phyloP scores from a whole-genome alignment of 2,113 vertebrate genomes.

The Leptobrachium leishanense region DNA sequence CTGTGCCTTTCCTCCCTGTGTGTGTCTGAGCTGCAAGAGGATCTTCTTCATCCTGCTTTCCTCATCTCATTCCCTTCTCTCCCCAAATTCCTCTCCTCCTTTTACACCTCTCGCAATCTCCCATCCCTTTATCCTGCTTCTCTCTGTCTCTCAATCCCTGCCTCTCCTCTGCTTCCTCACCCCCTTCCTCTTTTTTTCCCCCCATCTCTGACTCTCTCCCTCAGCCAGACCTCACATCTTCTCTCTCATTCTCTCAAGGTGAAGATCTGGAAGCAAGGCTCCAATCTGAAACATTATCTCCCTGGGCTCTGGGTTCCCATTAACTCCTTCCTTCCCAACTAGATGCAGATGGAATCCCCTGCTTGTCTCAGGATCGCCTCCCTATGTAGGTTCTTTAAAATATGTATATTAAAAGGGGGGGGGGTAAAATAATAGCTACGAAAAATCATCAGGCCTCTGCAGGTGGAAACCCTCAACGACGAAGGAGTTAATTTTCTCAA shows the following conservation, averaged over 20 bases:
- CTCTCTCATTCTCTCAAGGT: not conserved
- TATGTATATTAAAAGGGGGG: not conserved
- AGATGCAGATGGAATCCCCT: not conserved
- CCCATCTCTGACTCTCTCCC: slow-evolving; percentile 23
- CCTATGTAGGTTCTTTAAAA: not conserved
- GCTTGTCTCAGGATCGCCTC: too few species aligned
- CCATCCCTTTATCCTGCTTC: slow-evolving; percentile 45
- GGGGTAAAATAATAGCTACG: not conserved
- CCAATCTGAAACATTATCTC: not conserved
- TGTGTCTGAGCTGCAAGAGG: slow-evolving; percentile 4
- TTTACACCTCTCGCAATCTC: slow-evolving; percentile 44
- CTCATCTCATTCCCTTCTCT: slow-evolving; percentile 15
- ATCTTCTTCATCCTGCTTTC: not conserved
- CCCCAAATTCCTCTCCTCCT: slow-evolving; percentile 38
- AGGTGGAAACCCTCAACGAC: not conserved
- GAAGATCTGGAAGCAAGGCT: not conserved
- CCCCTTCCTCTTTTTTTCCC: slow-evolving; percentile 1
- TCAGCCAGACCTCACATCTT: not conserved
- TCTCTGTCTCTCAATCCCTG: slow-evolving; percentile 45
- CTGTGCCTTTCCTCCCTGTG: slow-evolving; percentile 21
- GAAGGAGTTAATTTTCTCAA: slow-evolving; percentile 32
- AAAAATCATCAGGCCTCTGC: not conserved
- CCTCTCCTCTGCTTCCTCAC: not conserved
- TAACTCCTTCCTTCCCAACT: slow-evolving; percentile 17
- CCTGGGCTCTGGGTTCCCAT: not conserved